Evolutionary conservation across 2,888 invertebrate genomes (phyloP), one percentile per base, ranked within the genome.

Genomic region (Athalia cordata): DNA sequence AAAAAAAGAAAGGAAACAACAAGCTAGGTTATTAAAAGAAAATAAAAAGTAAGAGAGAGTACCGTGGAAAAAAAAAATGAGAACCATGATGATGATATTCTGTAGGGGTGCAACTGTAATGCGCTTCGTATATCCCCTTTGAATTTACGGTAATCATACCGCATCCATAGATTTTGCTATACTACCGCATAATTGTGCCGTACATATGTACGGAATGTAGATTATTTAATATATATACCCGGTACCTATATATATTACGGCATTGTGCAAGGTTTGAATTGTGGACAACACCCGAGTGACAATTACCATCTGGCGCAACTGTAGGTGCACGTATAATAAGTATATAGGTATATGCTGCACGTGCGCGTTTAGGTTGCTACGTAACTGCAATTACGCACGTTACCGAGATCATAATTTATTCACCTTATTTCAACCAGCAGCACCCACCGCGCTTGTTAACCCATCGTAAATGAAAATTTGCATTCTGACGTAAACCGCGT

Each of bases 381-480:
- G 55, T n/a, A n/a, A 55, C 55, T 8, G 55, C 55, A 8, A 55
- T 55, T n/a, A 8, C 9, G 55, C n/a, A 55, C 55, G n/a, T n/a
- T 8, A 55, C 55, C 29, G 29, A 62, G n/a, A 9, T 29, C 64
- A 75, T 75, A 75, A 75, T 75, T 62, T 75, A 75, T 75, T 61
- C 75, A 75, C 64, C 75, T 75, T 61, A 75, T 75, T 75, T 62
- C 75, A 61, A 49, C 75, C 52, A 52, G 50, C 64, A 50, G 29
- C 72, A 7, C 43, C 13, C 52, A 52, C 72, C 15, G 62, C 13
- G 62, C 64, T 75, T 64, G 75, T 75, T 75, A 72, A 61, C 59
- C 61, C 61, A 8, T 75, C 75, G 75, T 62, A 15, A 75, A 64
- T 52, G 64, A 64, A 61, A 59, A 75, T 75, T 75, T 75, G 75